Percentiles rank a stretch among this genome's conserved stretches.
Conservation (phyloP, 2,888 invertebrate species). For the Drosophila limbata region DNA sequence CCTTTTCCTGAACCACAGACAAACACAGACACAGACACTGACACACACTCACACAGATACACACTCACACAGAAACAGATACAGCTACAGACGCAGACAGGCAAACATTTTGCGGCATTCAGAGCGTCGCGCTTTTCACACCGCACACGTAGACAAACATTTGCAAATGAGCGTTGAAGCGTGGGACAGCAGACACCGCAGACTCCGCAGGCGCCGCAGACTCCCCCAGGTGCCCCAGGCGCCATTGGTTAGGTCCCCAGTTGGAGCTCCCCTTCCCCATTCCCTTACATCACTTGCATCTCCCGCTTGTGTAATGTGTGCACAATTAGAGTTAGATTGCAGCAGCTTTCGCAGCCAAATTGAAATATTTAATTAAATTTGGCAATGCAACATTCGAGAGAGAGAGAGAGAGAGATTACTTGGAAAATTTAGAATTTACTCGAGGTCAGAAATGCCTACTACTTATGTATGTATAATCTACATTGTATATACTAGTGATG, state of each 20-base stretch:
- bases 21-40: conserved; percentile 2
- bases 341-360: conserved; percentile 40
- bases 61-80: background rate
- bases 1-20: conserved; percentile 1
- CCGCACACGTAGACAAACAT: conserved; percentile 70
- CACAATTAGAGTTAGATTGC: conserved; percentile 63
- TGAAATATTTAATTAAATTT: conserved; percentile 66
- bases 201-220: conserved; percentile 46
- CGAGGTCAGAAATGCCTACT: background rate
- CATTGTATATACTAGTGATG: too few species aligned
- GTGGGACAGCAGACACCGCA: conserved; percentile 53
- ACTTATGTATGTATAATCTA: too few species aligned
- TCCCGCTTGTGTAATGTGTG: conserved; percentile 39
- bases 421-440: background rate
- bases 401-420: background rate
- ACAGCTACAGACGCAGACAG: background rate
- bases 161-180: conserved; percentile 71
- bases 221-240: conserved; percentile 38
- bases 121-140: conserved; percentile 49
- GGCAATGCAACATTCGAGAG: conserved; percentile 3
- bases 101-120: conserved; percentile 9
- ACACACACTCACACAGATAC: background rate
- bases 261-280: background rate
- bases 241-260: conserved; percentile 20
- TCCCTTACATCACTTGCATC: background rate